These are phyloP conservation scores for Drosophila monieri DNA, from an alignment of 2,888 invertebrate species.

Conservation along the genomic window DNA sequence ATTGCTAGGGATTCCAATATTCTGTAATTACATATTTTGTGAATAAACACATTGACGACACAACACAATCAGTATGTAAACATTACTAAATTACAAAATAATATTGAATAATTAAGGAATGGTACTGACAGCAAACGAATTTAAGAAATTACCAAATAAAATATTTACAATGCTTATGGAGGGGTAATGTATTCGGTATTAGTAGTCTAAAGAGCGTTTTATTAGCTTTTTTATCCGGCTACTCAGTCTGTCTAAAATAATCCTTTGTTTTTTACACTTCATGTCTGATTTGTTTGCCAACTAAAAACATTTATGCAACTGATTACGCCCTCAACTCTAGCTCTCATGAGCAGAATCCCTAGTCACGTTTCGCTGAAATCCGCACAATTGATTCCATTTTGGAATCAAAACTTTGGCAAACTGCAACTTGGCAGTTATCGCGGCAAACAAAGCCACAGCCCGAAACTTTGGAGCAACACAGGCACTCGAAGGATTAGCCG, in stretches of 20 bases:
- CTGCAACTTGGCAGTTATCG: conserved; percentile 36
- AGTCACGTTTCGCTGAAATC: conserved; percentile 24
- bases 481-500: conserved; percentile 13
- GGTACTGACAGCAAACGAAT: conserved; percentile 14
- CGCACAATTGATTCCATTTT: conserved; percentile 28
- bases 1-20: conserved; percentile 1
- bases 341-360: not conserved
- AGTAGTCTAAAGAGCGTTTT: not conserved
- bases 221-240: not conserved
- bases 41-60: conserved; percentile 35
- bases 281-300: not conserved
- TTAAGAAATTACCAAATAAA: conserved; percentile 28
- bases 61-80: conserved; percentile 34
- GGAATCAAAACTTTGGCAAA: conserved; percentile 34
- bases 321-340: not conserved
- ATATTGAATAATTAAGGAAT: conserved; percentile 12
- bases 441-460: conserved; percentile 29
- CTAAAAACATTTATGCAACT: not conserved
- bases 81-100: conserved; percentile 13
- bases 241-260: not conserved
- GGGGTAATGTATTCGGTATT: conserved; percentile 15
- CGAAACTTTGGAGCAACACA: conserved; percentile 28
- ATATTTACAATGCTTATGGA: conserved; percentile 41
- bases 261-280: not conserved
- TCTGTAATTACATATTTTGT: conserved; percentile 3